Base-by-base conservation (phyloP, 2,888 invertebrate genomes). In the Gortyna flavago region DNA sequence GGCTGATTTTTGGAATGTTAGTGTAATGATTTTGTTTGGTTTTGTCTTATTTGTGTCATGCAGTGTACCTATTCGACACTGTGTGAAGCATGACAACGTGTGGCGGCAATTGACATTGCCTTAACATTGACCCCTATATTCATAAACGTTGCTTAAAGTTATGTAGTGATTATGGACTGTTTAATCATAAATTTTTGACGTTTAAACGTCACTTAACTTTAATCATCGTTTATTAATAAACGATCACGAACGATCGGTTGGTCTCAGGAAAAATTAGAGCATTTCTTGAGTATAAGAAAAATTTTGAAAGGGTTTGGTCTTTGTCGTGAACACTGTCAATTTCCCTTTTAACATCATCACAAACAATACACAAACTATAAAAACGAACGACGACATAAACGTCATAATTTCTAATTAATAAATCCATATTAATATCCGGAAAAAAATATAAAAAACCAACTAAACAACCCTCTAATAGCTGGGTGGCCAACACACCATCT, bases 401-500 rank as follows among this genome's bases (percentile, higher is more conserved):
- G 91, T 89, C 92, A 89, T 86, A 87, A 81, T 79, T 78, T 81
- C 84, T 92, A 93, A 94, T 94, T 94, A 94, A 92, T 92, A 92
- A 92, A 94, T 89, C 91, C 89, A 88, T 92, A 90, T 90, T 90
- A 92, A 91, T 91, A 91, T 87, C 86, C 67, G 80, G 89, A 89
- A 87, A 91, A 90, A 89, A 90, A 91, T 91, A 92, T 90, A 90
- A 78, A 90, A 92, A 88, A 90, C 87, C 91, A 87, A 89, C 84
- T 85, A 89, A 90, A 90, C 89, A 91, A 91, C 93, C 93, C 94
- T 88, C 93, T 92, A 93, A 94, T 92, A 91, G 92, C 90, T 87
- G 85, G 72, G 89, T 88, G 91, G 91, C 89, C 88, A 91, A 91
- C 90, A 90, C 88, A 91, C 92, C 91, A 81, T 91, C 88, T 84